Evolutionary conservation across 2,888 invertebrate genomes (phyloP).

Genomic region (Quadroppia sp.): DNA sequence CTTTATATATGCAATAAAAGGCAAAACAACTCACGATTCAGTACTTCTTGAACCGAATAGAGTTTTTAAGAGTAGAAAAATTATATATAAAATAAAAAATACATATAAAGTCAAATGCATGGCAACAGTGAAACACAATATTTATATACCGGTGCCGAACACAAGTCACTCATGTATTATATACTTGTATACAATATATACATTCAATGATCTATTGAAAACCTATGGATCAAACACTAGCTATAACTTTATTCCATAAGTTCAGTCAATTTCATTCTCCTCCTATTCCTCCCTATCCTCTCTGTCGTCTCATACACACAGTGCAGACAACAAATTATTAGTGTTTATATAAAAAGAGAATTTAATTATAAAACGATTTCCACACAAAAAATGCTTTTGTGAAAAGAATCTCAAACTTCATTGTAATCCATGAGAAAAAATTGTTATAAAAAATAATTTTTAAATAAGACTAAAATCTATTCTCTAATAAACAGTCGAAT

Average conservation of each 20-base stretch:
- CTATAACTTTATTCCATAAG: background rate
- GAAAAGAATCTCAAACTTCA: background rate
- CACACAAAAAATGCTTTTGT: background rate
- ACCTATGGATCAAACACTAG: background rate
- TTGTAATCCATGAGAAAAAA: no score
- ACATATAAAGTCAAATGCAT: background rate
- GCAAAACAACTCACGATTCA: constrained; percentile 32
- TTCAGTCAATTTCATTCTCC: no score
- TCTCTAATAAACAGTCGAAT: no score
- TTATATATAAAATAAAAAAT: background rate
- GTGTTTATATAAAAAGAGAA: background rate
- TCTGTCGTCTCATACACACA: constrained; percentile 9
- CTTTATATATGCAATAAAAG: constrained; percentile 18
- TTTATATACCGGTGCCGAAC: no score
- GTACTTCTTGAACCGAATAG: constrained; percentile 23
- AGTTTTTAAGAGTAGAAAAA: constrained; percentile 21
- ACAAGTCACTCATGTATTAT: background rate
- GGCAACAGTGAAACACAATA: constrained; percentile 21
- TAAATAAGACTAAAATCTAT: no score
- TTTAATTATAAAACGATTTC: constrained; percentile 22
- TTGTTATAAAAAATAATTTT: no score
- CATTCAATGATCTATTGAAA: background rate
- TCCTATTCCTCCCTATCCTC: background rate
- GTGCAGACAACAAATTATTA: constrained; percentile 16
- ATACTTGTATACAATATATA: background rate